These are phyloP conservation scores for Chelonus formosanus DNA, from an alignment of 2,888 invertebrate species.

Conservation along the genomic window DNA sequence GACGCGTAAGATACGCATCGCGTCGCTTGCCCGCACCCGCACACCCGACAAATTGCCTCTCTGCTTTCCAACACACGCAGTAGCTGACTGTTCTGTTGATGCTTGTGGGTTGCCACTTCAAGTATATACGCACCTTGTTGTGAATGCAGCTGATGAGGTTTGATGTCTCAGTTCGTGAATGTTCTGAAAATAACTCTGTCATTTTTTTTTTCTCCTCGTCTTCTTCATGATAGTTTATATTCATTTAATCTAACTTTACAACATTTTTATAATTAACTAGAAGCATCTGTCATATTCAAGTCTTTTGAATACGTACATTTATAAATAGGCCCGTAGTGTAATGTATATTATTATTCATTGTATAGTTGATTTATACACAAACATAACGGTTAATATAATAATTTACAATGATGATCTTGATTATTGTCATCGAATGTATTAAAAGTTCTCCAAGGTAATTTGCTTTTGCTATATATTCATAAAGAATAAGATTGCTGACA, in stretches of 20 bases:
- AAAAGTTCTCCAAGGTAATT: slow-evolving; percentile 9
- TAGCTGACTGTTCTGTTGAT: slow-evolving; percentile 30
- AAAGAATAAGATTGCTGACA: neutral
- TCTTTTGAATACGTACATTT: neutral
- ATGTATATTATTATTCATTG: too few species aligned
- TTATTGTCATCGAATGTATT: slow-evolving; percentile 8
- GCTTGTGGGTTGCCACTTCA: slow-evolving; percentile 32
- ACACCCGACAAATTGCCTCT: slow-evolving; percentile 57
- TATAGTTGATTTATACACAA: neutral
- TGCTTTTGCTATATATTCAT: neutral
- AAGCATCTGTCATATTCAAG: neutral
- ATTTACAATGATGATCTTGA: neutral
- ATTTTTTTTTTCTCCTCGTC: too few species aligned
- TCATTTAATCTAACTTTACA: too few species aligned
- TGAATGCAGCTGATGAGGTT: slow-evolving; percentile 45
- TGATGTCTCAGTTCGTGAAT: slow-evolving; percentile 56
- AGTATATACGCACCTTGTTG: slow-evolving; percentile 34
- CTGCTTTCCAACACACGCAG: slow-evolving; percentile 34
- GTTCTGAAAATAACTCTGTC: neutral
- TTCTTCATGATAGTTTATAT: too few species aligned
- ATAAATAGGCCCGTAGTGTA: too few species aligned
- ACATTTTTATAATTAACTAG: neutral
- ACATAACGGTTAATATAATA: slow-evolving; percentile 1
- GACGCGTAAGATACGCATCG: slow-evolving; percentile 59
- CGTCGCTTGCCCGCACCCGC: slow-evolving; percentile 49